A percentile compares a stretch with the other conserved stretches of the same genome.
These are phyloP conservation scores for Actias luna DNA, from an alignment of 2,888 invertebrate genomes.

Conservation along the genomic window DNA sequence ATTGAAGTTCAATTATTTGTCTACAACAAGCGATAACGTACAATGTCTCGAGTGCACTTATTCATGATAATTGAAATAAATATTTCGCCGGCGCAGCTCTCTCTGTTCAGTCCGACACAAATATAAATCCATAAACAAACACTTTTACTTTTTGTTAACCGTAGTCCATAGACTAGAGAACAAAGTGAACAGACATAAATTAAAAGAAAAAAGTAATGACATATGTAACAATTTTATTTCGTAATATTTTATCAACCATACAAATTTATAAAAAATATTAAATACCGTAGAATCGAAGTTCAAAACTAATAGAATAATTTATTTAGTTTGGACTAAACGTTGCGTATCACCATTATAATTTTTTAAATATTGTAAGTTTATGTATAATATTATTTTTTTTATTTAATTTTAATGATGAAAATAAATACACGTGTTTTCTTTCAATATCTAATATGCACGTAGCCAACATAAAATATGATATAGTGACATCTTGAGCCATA, in stretches of 20 bases:
- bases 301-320: no score
- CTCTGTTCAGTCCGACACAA: constrained; percentile 74
- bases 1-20: constrained; percentile 53
- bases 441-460: no score
- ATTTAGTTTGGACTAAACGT: no score
- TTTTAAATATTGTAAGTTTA: no score
- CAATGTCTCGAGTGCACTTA: constrained; percentile 62
- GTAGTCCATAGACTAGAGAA: constrained; percentile 40
- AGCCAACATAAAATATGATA: background rate
- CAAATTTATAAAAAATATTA: no score
- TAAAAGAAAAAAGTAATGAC: background rate
- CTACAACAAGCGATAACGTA: constrained; percentile 59
- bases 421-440: no score
- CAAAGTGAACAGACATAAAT: background rate
- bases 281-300: no score
- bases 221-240: background rate
- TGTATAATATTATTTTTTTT: no score
- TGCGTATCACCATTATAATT: no score
- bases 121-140: constrained; percentile 66
- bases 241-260: no score
- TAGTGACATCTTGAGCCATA: background rate
- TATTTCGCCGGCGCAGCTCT: constrained; percentile 72
- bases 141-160: constrained; percentile 44
- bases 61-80: constrained; percentile 77
- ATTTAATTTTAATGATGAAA: no score